Evolutionary conservation across 2,888 invertebrate genomes (phyloP).

Genomic region (Idaea straminata): DNA sequence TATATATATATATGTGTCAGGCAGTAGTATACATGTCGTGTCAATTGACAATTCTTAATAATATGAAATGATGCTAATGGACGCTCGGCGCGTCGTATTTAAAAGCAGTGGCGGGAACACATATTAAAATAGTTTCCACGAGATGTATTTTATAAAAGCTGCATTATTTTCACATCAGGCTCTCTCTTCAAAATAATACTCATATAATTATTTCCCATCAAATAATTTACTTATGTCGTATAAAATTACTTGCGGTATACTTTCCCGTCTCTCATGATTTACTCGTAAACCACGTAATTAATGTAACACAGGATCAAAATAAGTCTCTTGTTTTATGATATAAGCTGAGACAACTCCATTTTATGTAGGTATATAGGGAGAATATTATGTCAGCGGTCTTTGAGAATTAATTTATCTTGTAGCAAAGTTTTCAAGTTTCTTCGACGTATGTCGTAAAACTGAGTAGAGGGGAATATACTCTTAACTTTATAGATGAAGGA

Average conservation of each 20-base stretch:
- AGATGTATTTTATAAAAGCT: too few relatives aligned
- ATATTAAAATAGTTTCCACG: too few relatives aligned
- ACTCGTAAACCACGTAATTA: not conserved
- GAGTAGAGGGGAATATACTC: not conserved
- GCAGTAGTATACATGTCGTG: too few relatives aligned
- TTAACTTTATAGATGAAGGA: not conserved
- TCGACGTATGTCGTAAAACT: not conserved
- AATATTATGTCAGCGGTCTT: not conserved
- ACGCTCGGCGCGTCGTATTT: too few relatives aligned
- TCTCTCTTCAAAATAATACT: too few relatives aligned
- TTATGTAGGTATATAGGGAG: not conserved
- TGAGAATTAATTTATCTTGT: slow-evolving; percentile 1
- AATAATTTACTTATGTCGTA: not conserved
- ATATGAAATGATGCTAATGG: too few relatives aligned
- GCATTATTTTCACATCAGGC: too few relatives aligned
- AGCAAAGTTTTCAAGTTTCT: not conserved
- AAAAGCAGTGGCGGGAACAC: too few relatives aligned
- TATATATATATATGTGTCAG: too few relatives aligned
- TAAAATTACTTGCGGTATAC: not conserved
- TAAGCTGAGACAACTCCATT: not conserved
- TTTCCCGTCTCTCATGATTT: not conserved
- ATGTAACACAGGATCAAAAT: not conserved
- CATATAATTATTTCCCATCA: not conserved
- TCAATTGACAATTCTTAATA: too few relatives aligned
- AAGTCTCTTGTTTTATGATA: not conserved